Evolutionary conservation across 2,888 invertebrate species (phyloP).

Genomic region (Notodromas monacha): DNA sequence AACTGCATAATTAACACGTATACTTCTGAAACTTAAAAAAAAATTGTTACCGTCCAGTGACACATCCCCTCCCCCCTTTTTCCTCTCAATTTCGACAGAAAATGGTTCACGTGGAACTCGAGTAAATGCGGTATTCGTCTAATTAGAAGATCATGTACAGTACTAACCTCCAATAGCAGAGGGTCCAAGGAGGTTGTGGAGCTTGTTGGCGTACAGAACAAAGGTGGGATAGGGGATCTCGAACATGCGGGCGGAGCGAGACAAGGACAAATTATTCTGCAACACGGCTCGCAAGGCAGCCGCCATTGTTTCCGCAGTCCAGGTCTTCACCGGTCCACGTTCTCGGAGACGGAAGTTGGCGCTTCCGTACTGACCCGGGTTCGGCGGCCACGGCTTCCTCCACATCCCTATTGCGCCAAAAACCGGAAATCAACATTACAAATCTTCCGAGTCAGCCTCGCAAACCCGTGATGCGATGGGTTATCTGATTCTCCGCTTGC

Average conservation of each 20-base stretch:
- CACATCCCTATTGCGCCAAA: no score
- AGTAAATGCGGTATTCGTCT: constrained; percentile 4
- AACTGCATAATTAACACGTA: no score
- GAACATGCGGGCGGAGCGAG: constrained; percentile 67
- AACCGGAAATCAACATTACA: no score
- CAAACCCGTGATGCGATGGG: no score
- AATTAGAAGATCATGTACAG: constrained; percentile 12
- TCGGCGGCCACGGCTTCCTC: constrained; percentile 84
- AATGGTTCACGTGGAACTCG: constrained; percentile 5
- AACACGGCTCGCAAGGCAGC: constrained; percentile 71
- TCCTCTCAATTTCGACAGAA: no score
- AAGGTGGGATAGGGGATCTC: constrained; percentile 82
- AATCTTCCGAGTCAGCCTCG: no score
- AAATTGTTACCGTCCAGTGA: no score
- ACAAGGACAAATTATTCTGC: constrained; percentile 55
- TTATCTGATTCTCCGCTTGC: no score
- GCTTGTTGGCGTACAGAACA: constrained; percentile 63
- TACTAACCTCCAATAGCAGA: constrained; percentile 65
- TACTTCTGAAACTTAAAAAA: no score
- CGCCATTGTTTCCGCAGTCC: constrained; percentile 79
- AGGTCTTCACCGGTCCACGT: constrained; percentile 62
- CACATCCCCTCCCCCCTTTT: not conserved
- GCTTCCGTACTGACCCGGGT: constrained; percentile 51
- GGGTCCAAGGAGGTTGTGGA: constrained; percentile 73
- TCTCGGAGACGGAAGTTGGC: constrained; percentile 68